A percentile compares a stretch with the other conserved stretches of the same genome.
These are phyloP conservation scores for Liposcelis brunnea DNA, from an alignment of 2,888 invertebrate species.

Conservation along the genomic window DNA sequence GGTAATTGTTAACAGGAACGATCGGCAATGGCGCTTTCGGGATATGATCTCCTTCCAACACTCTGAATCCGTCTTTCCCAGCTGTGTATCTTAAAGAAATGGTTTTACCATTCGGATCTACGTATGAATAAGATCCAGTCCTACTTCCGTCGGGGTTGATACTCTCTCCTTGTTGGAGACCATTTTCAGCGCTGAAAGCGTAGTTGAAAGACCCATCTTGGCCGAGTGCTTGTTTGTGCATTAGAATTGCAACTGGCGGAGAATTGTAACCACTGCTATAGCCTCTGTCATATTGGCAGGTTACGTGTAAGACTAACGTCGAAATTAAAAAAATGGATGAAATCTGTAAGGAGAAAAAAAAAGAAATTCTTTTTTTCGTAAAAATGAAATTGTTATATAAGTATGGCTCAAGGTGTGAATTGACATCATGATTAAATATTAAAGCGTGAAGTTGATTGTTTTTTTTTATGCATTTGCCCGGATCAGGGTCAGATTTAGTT, in stretches of 20 bases:
- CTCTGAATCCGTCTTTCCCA: constrained; percentile 30
- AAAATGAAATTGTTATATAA: too few relatives aligned
- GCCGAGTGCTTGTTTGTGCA: constrained; percentile 43
- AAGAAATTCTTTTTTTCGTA: too few relatives aligned
- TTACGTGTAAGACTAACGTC: too few relatives aligned
- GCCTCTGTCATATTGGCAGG: constrained; percentile 11
- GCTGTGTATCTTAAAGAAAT: constrained; percentile 42
- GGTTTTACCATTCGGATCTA: constrained; percentile 44
- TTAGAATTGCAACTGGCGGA: constrained; percentile 34
- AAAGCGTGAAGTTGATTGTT: too few relatives aligned
- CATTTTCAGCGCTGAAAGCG: constrained; percentile 50
- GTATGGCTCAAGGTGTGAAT: too few relatives aligned
- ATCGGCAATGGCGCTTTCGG: constrained; percentile 21
- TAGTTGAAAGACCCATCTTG: constrained; percentile 50
- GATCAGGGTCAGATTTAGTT: too few relatives aligned
- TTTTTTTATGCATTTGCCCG: too few relatives aligned
- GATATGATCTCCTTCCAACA: constrained; percentile 30
- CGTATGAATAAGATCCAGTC: constrained; percentile 44
- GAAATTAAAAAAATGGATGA: too few relatives aligned
- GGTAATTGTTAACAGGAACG: constrained; percentile 17
- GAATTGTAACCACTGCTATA: constrained; percentile 20
- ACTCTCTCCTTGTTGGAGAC: constrained; percentile 46
- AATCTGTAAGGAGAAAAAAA: too few relatives aligned
- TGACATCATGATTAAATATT: too few relatives aligned
- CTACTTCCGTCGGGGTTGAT: constrained; percentile 49